Base-by-base conservation (phyloP, 2,797 vertebrate genomes). In the Setipinna tenuifilis region DNA sequence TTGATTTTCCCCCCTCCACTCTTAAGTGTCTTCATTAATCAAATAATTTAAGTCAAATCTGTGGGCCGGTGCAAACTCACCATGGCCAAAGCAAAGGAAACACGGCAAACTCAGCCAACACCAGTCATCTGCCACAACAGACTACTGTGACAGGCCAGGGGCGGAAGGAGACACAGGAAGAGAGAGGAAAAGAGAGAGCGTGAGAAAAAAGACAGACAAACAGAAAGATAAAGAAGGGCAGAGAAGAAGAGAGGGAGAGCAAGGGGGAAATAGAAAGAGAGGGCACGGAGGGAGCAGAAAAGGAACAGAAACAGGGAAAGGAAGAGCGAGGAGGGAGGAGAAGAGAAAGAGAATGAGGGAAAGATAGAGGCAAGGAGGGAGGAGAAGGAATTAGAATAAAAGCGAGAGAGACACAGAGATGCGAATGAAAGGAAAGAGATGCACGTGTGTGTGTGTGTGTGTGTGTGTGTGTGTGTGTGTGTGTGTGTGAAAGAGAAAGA, bases 21-120 rank as follows among this genome's bases (percentile, higher is more conserved):
- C 61, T 75, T 28, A 85, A 88, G 86, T 61, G 84, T 44, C 78
- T 84, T 85, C 84, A 89, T 89, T 90, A 87, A 90, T 91, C 85
- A 88, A 84, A 54, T 83, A 81, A 89, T 82, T 82, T 82, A 83
- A 83, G 78, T 46, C 14, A 84, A 86, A 48, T 87, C 46, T 78
- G 65, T 61, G 31, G 31, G 54, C 59, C 78, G 41, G 46, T 78
- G 80, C 82, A 25, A 81, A 88, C 84, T 65, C 31, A 75, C 65
- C 1, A n/a, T 62, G n/a, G 61, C 61, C 23, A 65, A 16, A 71
- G 14, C 25, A 71, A 83, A 84, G 84, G 85, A 84, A 85, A 90
- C 80, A 62, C 6, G 35, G 35, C 82, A 83, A 82, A 83, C 84
- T 41, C 62, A 78, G 28, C 62, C 28, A 10, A 25, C 23, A 23